A percentile compares a stretch with the other conserved stretches of the same genome.
Conservation (phyloP, 2,797 vertebrate species). For the Benthosema pterotum region DNA sequence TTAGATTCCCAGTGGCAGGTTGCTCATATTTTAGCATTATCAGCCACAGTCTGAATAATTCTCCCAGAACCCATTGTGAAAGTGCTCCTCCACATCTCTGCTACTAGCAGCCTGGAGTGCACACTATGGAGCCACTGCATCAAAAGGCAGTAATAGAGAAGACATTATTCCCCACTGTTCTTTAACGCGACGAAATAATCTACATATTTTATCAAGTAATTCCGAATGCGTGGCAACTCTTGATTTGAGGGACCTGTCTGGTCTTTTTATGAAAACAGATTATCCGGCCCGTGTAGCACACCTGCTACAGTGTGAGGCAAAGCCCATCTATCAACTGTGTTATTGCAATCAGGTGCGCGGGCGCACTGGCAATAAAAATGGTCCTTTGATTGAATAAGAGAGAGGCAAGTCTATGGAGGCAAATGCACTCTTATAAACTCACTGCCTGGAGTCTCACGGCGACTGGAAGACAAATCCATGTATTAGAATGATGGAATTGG, state of each 20-base stretch:
- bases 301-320: slow-evolving; percentile 54
- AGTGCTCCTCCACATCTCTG: slow-evolving; percentile 5
- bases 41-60: slow-evolving; percentile 29
- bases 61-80: slow-evolving; percentile 8
- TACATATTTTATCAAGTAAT: slow-evolving; percentile 71
- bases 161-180: slow-evolving; percentile 38
- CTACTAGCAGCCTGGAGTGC: neutral
- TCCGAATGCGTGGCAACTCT: slow-evolving; percentile 57
- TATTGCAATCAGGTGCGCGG: slow-evolving; percentile 74
- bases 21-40: slow-evolving; percentile 40
- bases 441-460: slow-evolving; percentile 56
- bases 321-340: slow-evolving; percentile 69
- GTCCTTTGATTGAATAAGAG: slow-evolving; percentile 73
- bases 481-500: slow-evolving; percentile 66
- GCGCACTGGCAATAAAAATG: slow-evolving; percentile 59
- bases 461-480: slow-evolving; percentile 64
- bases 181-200: slow-evolving; percentile 54
- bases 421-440: slow-evolving; percentile 68
- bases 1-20: slow-evolving; percentile 20
- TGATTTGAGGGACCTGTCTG: slow-evolving; percentile 61
- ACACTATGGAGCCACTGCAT: slow-evolving; percentile 14
- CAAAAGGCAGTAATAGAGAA: slow-evolving; percentile 30
- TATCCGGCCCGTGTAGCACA: slow-evolving; percentile 60
- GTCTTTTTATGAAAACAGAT: slow-evolving; percentile 77
- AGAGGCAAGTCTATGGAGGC: slow-evolving; percentile 57